Conservation (phyloP, 2,797 vertebrate species). For the Lepus townsendii region DNA sequence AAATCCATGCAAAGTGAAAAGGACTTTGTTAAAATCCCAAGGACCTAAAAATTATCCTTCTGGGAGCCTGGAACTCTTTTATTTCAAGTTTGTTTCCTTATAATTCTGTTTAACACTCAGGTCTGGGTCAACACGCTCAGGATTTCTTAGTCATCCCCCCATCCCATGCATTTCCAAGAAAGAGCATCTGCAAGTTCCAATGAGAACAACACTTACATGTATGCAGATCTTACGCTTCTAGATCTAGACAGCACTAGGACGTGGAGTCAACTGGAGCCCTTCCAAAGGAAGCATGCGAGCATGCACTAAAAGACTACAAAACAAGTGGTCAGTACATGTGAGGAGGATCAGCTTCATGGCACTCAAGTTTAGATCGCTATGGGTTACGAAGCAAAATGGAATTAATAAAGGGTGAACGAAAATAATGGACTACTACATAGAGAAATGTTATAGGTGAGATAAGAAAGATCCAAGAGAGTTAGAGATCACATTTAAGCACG, state of each 20-base stretch:
- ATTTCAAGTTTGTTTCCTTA: constrained; percentile 21
- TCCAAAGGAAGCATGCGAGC: constrained; percentile 74
- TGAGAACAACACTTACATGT: constrained; percentile 58
- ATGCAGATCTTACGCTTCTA: constrained; percentile 47
- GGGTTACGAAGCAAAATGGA: not conserved
- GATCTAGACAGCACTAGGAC: constrained; percentile 60
- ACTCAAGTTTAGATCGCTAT: not conserved
- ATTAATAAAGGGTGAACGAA: constrained; percentile 4
- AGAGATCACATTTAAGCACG: not conserved
- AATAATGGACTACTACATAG: not conserved
- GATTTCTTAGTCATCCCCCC: not conserved
- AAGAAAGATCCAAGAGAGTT: not conserved
- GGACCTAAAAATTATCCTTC: not conserved
- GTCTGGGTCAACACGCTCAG: not conserved
- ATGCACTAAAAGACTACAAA: constrained; percentile 70
- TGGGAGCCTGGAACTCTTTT: not conserved
- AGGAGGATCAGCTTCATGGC: constrained; percentile 65
- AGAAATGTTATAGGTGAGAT: constrained; percentile 32
- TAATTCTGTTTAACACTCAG: constrained; percentile 43
- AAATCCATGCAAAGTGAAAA: constrained; percentile 43
- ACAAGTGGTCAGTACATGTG: constrained; percentile 44
- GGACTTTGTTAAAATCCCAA: not conserved
- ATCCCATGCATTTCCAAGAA: constrained; percentile 18
- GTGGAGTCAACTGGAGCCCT: constrained; percentile 13
- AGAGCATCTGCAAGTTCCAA: not conserved